Conservation (phyloP, 2,797 vertebrate species). For the Ispidina picta region DNA sequence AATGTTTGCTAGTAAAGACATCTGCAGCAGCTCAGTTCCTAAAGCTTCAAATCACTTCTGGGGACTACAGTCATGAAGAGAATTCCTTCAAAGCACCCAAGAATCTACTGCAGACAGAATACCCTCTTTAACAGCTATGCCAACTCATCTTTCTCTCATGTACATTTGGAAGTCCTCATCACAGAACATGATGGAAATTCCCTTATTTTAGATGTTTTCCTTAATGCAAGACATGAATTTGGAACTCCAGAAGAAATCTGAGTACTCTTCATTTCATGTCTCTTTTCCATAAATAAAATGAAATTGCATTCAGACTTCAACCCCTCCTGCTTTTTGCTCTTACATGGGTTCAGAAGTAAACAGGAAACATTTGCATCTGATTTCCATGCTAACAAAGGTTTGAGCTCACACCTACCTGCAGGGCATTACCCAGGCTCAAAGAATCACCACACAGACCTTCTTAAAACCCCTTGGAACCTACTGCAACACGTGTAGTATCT, state of each 20-base stretch:
- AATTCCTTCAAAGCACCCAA: neutral
- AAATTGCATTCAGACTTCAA: neutral
- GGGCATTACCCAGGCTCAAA: neutral
- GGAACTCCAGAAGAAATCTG: neutral
- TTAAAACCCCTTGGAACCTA: neutral
- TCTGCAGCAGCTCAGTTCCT: neutral
- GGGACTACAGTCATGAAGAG: neutral
- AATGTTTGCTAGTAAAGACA: neutral
- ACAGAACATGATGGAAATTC: neutral
- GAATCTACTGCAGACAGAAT: neutral
- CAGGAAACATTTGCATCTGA: neutral
- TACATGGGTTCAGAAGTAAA: neutral
- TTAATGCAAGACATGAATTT: neutral
- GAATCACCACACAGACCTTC: neutral
- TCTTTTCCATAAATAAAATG: neutral
- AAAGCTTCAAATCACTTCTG: neutral
- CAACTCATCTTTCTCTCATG: too few relatives aligned
- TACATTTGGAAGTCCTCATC: neutral
- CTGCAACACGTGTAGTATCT: rapidly evolving
- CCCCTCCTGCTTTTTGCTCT: neutral
- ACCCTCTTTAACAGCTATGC: neutral
- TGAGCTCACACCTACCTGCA: neutral
- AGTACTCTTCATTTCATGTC: neutral
- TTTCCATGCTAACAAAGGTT: neutral
- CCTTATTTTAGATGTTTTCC: neutral